A percentile compares a stretch with the other conserved stretches of the same genome.
These are phyloP conservation scores for Psephotus haematonotus DNA, from an alignment of 2,113 vertebrate genomes.

Conservation along the genomic window DNA sequence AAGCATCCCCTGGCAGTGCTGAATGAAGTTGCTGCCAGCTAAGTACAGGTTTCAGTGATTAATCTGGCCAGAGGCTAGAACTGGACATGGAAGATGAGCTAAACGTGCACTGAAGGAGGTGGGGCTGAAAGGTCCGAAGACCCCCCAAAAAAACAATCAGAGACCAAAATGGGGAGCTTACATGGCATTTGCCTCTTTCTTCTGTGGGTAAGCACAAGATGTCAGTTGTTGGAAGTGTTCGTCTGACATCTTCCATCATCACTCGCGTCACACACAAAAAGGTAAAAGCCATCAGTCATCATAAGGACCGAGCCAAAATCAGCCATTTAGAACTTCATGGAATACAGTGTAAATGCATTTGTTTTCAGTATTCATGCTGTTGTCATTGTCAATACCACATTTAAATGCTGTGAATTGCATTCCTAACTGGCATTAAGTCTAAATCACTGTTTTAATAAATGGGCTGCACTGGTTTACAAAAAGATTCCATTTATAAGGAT, in stretches of 20 bases:
- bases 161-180: neutral
- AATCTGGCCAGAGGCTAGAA: neutral
- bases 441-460: neutral
- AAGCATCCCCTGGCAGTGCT: slow-evolving; percentile 5
- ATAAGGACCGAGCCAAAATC: neutral
- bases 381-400: neutral
- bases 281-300: neutral
- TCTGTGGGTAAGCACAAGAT: neutral
- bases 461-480: neutral
- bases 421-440: neutral
- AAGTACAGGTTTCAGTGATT: neutral
- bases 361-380: neutral
- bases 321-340: neutral
- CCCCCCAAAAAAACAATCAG: neutral
- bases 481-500: neutral
- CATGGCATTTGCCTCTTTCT: neutral
- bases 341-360: neutral
- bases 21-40: neutral
- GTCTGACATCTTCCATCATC: neutral
- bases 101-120: neutral
- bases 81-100: neutral
- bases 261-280: neutral
- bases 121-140: neutral
- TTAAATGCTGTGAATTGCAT: neutral
- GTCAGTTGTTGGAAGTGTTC: neutral